phyloP scores from a whole-genome alignment of 2,888 invertebrate genomes.

The Palloptera scutellata region DNA sequence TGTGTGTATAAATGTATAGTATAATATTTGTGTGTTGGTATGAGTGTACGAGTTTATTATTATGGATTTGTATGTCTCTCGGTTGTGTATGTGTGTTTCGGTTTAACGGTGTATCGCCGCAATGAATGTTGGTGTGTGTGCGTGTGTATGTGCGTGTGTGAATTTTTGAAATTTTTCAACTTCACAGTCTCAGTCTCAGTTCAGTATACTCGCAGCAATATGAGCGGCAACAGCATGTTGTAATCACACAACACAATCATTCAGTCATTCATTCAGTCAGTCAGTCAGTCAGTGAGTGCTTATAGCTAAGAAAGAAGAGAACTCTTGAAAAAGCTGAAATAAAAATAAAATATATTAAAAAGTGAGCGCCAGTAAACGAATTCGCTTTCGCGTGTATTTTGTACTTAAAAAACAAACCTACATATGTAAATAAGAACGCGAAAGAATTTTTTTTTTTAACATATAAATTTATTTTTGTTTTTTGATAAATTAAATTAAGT shows the following conservation, averaged over 20 bases:
- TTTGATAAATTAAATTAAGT: too few relatives aligned
- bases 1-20: background rate
- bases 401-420: too few relatives aligned
- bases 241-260: constrained; percentile 4
- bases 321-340: too few relatives aligned
- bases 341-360: too few relatives aligned
- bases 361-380: too few relatives aligned
- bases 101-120: constrained; percentile 22
- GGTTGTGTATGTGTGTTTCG: background rate
- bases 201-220: constrained; percentile 56
- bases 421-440: too few relatives aligned
- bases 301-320: constrained; percentile 22
- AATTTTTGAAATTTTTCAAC: constrained; percentile 31
- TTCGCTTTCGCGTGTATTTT: too few relatives aligned
- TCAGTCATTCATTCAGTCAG: constrained; percentile 7
- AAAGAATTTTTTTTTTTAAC: too few relatives aligned
- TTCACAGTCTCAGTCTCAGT: too few relatives aligned
- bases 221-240: constrained; percentile 56
- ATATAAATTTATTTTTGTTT: too few relatives aligned
- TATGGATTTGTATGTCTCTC: too few relatives aligned
- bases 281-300: constrained; percentile 18
- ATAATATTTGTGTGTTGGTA: background rate
- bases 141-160: background rate
- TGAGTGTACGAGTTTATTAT: too few relatives aligned
- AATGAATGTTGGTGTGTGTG: constrained; percentile 30